A percentile compares a stretch with the other conserved stretches of the same genome.
Conservation (phyloP, 2,888 invertebrate species). For the Allacma fusca region DNA sequence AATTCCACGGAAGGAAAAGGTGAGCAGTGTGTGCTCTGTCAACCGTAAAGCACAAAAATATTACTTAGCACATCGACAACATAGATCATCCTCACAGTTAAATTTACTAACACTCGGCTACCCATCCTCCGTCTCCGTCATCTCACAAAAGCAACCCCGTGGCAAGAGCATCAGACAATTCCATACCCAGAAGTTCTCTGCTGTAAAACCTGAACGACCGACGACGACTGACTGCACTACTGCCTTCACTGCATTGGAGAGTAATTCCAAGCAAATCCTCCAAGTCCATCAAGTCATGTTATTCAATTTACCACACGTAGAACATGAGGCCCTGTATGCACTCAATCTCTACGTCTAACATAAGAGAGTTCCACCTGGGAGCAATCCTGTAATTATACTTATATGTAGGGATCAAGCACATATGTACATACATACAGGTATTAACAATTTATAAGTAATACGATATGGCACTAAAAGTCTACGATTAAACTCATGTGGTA, state of each 20-base stretch:
- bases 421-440: too few species aligned
- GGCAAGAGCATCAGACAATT: neutral
- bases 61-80: conserved; percentile 24
- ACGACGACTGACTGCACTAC: neutral
- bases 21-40: conserved; percentile 33
- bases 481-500: too few species aligned
- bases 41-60: conserved; percentile 40
- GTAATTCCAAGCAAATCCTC: neutral
- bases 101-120: neutral
- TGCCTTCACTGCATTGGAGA: neutral
- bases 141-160: neutral
- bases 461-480: too few species aligned
- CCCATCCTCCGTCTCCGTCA: neutral
- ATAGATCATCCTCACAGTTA: conserved; percentile 36
- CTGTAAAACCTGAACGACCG: neutral
- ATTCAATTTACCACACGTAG: neutral
- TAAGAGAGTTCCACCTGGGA: too few species aligned
- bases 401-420: too few species aligned
- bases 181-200: neutral
- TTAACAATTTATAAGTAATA: too few species aligned
- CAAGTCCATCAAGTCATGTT: conserved; percentile 5
- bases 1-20: neutral
- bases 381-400: too few species aligned
- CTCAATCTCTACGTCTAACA: too few species aligned
- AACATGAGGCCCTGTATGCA: too few species aligned